phyloP scores from a whole-genome alignment of 2,888 invertebrate species.

The Rotaria socialis region DNA sequence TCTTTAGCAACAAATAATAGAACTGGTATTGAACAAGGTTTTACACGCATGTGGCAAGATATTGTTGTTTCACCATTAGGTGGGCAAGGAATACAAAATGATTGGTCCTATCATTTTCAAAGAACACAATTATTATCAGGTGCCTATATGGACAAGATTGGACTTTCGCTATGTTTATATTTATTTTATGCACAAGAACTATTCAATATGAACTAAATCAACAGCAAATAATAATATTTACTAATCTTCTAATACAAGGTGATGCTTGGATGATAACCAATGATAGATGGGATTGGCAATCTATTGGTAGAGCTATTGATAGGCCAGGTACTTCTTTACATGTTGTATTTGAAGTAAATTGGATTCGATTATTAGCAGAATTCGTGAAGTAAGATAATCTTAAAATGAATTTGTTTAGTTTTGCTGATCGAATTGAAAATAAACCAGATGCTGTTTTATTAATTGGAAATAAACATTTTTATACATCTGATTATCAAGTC shows the following conservation, averaged over 20 bases:
- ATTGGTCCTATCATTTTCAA: slow-evolving; percentile 35
- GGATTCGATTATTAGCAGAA: neutral
- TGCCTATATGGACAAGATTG: neutral
- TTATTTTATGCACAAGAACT: neutral
- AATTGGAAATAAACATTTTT: slow-evolving; percentile 6
- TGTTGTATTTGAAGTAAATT: neutral
- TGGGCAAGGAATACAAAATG: slow-evolving; percentile 33
- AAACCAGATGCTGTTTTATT: neutral
- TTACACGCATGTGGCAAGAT: slow-evolving; percentile 34
- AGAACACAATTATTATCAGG: neutral
- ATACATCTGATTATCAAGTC: slow-evolving; percentile 29
- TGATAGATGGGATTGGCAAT: neutral
- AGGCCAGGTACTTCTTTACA: neutral
- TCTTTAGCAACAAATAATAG: slow-evolving; percentile 18
- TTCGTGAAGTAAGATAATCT: neutral
- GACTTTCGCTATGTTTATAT: neutral
- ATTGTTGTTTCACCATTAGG: neutral
- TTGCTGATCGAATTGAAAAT: neutral
- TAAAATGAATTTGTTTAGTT: neutral
- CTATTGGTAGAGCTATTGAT: neutral
- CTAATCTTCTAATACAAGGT: neutral
- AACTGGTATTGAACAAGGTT: slow-evolving; percentile 19
- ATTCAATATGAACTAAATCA: neutral
- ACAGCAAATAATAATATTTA: neutral
- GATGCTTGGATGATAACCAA: neutral